Percentiles rank a stretch among this genome's conserved stretches.
phyloP scores from a whole-genome alignment of 2,797 vertebrate genomes.

The Loriculus beryllinus region DNA sequence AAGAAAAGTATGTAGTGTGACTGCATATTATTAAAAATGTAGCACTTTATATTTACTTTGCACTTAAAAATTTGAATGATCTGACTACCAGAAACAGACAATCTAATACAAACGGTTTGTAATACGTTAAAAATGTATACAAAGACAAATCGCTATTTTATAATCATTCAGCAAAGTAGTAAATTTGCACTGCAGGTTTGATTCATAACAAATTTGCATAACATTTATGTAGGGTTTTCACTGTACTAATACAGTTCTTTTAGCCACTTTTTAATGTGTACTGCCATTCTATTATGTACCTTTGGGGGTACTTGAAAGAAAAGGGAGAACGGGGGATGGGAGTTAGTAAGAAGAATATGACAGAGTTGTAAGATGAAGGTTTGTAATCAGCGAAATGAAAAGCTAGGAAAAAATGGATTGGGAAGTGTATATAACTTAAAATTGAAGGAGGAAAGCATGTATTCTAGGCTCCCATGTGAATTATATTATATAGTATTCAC shows the following conservation, averaged over 20 bases:
- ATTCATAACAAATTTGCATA: slow-evolving; percentile 73
- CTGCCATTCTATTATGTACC: slow-evolving; percentile 39
- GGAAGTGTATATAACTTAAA: slow-evolving; percentile 10
- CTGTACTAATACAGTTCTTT: slow-evolving; percentile 62
- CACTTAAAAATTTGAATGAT: slow-evolving; percentile 73
- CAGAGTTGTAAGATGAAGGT: slow-evolving; percentile 21
- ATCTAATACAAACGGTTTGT: slow-evolving; percentile 61
- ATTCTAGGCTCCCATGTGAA: background rate
- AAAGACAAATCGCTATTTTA: slow-evolving; percentile 73
- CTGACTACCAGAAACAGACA: slow-evolving; percentile 70
- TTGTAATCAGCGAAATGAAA: slow-evolving; percentile 42
- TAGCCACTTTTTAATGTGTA: slow-evolving; percentile 44
- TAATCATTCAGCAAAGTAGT: slow-evolving; percentile 57
- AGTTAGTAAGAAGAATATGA: background rate
- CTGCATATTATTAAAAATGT: slow-evolving; percentile 66
- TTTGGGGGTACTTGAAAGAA: slow-evolving; percentile 14
- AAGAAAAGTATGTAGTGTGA: slow-evolving; percentile 51
- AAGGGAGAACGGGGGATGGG: background rate
- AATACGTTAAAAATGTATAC: slow-evolving; percentile 70
- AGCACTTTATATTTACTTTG: slow-evolving; percentile 69
- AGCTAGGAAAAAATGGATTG: background rate
- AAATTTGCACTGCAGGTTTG: slow-evolving; percentile 72
- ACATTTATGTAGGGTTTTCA: slow-evolving; percentile 66
- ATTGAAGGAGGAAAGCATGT: background rate
- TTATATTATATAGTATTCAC: background rate